phyloP scores from a whole-genome alignment of 2,797 vertebrate genomes.

The Artibeus lituratus region DNA sequence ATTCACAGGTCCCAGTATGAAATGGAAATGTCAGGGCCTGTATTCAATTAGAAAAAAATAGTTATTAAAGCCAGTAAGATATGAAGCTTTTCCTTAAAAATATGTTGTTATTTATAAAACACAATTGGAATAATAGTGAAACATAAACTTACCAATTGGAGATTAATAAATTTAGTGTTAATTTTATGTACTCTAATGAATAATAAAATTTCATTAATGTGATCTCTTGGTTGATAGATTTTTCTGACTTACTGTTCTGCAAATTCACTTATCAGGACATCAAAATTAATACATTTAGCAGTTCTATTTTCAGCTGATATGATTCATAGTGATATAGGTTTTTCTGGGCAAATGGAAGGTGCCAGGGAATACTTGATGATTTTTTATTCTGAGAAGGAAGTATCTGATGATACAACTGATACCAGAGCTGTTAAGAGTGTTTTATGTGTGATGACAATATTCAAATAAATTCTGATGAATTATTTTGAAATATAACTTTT shows the following conservation, averaged over 20 bases:
- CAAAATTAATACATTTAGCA: not conserved
- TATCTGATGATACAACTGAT: not conserved
- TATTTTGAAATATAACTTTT: not conserved
- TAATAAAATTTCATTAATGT: not conserved
- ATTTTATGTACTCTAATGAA: not conserved
- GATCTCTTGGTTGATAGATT: not conserved
- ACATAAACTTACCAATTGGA: not conserved
- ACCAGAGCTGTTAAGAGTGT: not conserved
- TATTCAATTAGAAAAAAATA: not conserved
- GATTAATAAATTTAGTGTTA: not conserved
- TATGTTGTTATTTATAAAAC: not conserved
- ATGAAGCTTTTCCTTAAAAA: not conserved
- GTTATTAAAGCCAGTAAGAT: not conserved
- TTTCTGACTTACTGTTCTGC: not conserved
- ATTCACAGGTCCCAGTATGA: not conserved
- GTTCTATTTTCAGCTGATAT: not conserved
- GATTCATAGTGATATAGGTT: not conserved
- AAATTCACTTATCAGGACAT: not conserved
- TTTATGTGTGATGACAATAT: not conserved
- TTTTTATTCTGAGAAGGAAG: not conserved
- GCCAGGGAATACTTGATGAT: not conserved
- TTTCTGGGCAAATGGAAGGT: not conserved
- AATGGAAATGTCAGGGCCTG: not conserved
- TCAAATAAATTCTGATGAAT: not conserved
- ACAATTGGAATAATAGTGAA: not conserved